Base-by-base conservation (phyloP, 1,140 invertebrate genomes). In the Pteromalus puparum region DNA sequence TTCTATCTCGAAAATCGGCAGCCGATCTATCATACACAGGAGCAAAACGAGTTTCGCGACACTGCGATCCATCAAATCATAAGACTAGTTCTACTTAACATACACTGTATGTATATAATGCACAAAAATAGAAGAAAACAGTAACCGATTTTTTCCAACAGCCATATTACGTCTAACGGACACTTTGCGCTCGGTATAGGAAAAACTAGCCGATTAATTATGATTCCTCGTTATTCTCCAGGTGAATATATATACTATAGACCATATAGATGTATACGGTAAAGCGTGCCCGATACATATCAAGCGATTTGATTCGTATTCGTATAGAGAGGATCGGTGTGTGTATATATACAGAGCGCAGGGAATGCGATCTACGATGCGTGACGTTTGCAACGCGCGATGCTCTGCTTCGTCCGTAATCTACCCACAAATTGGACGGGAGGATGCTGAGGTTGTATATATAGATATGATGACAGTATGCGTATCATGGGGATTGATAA, bases 221-320 rank as follows among this genome's bases (percentile, higher is more conserved):
- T 76, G 79, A 83, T 86, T 61, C 74, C 78, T 87, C 85, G 80
- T 87, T 85, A 88, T 87, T 87, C 84, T 83, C 15, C 48, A 28
- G 34, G 15, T 28, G 1, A 53, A 28, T 13, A n/a, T 70, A 70
- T 2, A 12, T 7, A 30, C 30, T 70, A 70, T 12, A 42, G 7
- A 42, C 9, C 15, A 70, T 68, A 34, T 18, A 0, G 1, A 61
- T 30, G 28, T 81, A 67, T 88, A 87, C 88, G 86, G 88, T 87
- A 86, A 88, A 89, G 28, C 81, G 86, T 89, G 77, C 87, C 78
- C 86, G 85, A 89, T 89, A 89, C 88, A 88, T 88, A 87, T 87
- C 86, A 70, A 70, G 26, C 67, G 67, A 26, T 30, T 30, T 21
- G 53, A 61, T 61, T 61, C 53, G 53, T 61, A 2, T 4, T 4